phyloP scores from a whole-genome alignment of 2,888 invertebrate species.

The Epinotia demarniana region DNA sequence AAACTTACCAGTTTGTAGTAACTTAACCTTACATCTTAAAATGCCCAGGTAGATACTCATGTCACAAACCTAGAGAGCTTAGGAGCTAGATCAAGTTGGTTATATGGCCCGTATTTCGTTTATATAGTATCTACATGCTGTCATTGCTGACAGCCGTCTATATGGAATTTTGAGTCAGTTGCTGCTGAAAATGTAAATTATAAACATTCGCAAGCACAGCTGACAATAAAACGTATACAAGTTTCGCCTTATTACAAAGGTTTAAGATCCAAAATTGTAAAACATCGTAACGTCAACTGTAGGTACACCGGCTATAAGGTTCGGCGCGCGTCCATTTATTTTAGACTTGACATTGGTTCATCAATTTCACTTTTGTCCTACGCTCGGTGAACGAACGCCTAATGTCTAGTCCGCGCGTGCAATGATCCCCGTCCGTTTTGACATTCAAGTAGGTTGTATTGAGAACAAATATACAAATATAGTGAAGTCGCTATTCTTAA shows the following conservation, averaged over 20 bases:
- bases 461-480: background rate
- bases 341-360: conserved; percentile 20
- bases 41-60: no score
- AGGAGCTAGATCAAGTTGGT: no score
- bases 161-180: background rate
- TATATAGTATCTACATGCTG: no score
- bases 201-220: background rate
- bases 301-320: background rate
- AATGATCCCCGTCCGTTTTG: conserved; percentile 15
- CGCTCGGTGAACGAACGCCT: conserved; percentile 15
- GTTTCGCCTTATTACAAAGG: background rate
- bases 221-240: background rate
- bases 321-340: conserved; percentile 21
- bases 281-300: background rate
- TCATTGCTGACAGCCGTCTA: background rate
- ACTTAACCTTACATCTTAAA: no score
- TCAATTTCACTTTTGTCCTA: conserved; percentile 36
- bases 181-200: conserved; percentile 7
- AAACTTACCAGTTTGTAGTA: no score
- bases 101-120: no score
- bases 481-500: background rate
- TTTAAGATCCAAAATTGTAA: background rate
- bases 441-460: conserved; percentile 5
- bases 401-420: background rate
- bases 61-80: no score